Base-by-base conservation (phyloP, 2,888 invertebrate species). In the Pimpla rufipes region DNA sequence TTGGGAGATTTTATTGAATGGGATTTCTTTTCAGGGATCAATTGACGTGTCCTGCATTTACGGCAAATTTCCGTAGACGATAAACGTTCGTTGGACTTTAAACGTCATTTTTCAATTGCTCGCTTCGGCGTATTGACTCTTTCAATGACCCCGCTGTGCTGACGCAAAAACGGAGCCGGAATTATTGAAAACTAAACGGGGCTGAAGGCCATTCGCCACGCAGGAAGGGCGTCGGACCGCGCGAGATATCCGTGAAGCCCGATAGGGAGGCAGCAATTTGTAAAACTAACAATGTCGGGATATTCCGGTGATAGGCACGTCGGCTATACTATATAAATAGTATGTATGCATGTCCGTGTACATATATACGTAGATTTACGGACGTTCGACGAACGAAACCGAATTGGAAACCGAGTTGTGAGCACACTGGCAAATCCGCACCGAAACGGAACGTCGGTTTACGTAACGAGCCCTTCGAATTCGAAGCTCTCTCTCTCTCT, bases 381-480 rank as follows among this genome's bases (percentile, higher is more conserved):
- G 18, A 47, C 13, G 37, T 80, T 64, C 13, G 62, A 52, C 23
- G 73, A 47, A 40, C 47, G 57, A 71, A 40, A 68, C 8, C 66
- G 59, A 78, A 80, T 77, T 67, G 81, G 78, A 75, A 78, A 74
- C 62, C 79, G 62, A 59, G 23, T 57, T 68, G 67, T 50, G 67
- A 13, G 68, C 55, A 23, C 57, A 73, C 42, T 52, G 68, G 68
- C 40, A 78, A 84, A 84, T 81, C 78, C 70, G 55, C 57, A 84
- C 78, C 80, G 74, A 84, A 78, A 66, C 78, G 84, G 77, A 80
- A 80, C 84, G 81, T 75, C 81, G 84, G 77, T 74, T 81, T 75
- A 81, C 77, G 78, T 78, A 81, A 80, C 84, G 84, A 75, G 75
- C 77, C 78, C 84, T 81, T 74, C 70, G 73, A 77, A 77, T 77